Evolutionary conservation across 2,888 invertebrate species (phyloP).

Genomic region (Marasmarcha lunaedactyla): DNA sequence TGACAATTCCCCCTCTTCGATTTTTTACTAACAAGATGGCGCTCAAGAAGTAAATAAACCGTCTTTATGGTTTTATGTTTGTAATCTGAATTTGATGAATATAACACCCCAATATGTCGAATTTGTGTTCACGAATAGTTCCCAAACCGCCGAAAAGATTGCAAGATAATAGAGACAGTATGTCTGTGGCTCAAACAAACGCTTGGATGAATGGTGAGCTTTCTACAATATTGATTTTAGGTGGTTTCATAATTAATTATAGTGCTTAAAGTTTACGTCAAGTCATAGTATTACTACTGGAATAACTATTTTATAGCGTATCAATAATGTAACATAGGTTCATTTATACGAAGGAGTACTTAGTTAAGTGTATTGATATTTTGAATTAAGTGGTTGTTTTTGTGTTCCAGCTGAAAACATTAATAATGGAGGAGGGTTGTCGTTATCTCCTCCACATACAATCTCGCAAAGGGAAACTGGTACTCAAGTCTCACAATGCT

Average conservation of each 20-base stretch:
- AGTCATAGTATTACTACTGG: conserved; percentile 23
- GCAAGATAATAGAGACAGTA: conserved; percentile 78
- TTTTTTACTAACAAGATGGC: not conserved
- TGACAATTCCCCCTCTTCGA: too few relatives aligned
- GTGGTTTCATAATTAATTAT: too few relatives aligned
- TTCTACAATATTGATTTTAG: conserved; percentile 35
- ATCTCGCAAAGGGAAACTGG: conserved; percentile 76
- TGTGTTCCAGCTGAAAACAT: conserved; percentile 75
- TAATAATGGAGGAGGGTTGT: conserved; percentile 80
- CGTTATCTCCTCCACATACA: conserved; percentile 79
- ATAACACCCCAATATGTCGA: conserved; percentile 69
- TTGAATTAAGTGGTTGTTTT: conserved; percentile 7
- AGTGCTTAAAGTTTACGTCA: conserved; percentile 18
- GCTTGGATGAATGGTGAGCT: conserved; percentile 89
- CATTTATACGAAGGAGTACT: too few relatives aligned
- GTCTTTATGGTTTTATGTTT: not conserved
- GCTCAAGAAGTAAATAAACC: not conserved
- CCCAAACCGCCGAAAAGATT: conserved; percentile 81
- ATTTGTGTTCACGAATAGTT: conserved; percentile 81
- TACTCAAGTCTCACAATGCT: conserved; percentile 81
- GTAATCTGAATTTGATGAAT: too few relatives aligned
- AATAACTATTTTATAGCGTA: too few relatives aligned
- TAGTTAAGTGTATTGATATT: not conserved
- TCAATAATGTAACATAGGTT: too few relatives aligned
- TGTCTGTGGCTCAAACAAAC: conserved; percentile 84